Conservation (phyloP, 2,888 invertebrate genomes). For the Pterostichus madidus region DNA sequence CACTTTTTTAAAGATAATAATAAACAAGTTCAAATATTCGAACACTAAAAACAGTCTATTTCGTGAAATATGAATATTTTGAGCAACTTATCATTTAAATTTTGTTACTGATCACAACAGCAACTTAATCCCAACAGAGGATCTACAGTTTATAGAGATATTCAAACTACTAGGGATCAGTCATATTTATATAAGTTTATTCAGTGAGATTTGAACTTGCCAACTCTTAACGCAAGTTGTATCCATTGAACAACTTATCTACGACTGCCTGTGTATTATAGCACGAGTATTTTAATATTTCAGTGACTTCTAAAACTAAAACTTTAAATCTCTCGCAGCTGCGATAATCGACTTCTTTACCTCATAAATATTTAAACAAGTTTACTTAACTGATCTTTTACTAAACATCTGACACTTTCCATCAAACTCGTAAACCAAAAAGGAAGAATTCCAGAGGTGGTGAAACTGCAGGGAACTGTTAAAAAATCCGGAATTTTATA, state of each 20-base stretch:
- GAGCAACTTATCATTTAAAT: not conserved
- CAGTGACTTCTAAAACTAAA: constrained; percentile 6
- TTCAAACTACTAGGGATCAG: no score
- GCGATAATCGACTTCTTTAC: constrained; percentile 9
- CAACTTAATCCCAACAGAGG: no score
- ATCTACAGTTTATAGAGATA: no score
- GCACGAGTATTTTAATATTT: not conserved
- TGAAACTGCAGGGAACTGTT: not conserved
- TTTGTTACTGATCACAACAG: no score
- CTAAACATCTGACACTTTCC: constrained; percentile 33
- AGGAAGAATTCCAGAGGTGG: not conserved
- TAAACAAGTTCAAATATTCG: not conserved
- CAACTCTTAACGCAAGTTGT: no score
- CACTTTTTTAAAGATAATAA: not conserved
- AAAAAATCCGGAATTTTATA: constrained; percentile 39
- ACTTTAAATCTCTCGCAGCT: constrained; percentile 7
- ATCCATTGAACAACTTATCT: no score
- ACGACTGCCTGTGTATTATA: no score
- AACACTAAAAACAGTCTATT: no score
- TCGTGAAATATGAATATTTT: not conserved
- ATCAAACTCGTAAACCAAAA: not conserved
- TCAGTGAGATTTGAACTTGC: no score
- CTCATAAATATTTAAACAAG: constrained; percentile 40
- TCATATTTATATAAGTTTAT: no score
- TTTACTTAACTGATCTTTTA: constrained; percentile 12